phyloP scores from a whole-genome alignment of 1,140 invertebrate genomes.

The Sarcophaga bullata region DNA sequence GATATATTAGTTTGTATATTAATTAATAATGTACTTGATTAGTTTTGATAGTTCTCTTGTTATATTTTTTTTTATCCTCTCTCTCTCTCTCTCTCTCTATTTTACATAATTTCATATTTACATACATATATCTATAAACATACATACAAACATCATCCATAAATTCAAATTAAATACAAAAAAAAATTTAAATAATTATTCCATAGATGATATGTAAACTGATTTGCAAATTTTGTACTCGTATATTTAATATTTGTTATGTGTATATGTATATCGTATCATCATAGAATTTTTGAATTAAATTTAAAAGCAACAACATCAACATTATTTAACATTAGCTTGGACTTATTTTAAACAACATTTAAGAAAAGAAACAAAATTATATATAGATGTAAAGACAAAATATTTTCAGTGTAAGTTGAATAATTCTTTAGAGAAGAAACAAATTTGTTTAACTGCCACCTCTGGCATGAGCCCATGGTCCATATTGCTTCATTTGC shows the following conservation, averaged over 20 bases:
- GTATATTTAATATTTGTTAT: constrained; percentile 6
- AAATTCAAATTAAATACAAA: neutral
- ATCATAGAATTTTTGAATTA: neutral
- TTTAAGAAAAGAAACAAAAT: neutral
- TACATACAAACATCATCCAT: neutral
- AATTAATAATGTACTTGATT: constrained; percentile 15
- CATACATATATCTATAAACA: too few relatives aligned
- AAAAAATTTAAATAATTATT: neutral
- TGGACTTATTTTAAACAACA: neutral
- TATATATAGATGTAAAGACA: too few relatives aligned
- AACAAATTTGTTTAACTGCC: too few relatives aligned
- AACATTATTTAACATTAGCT: neutral
- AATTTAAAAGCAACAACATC: too few relatives aligned
- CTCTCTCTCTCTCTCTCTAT: too few relatives aligned
- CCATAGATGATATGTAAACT: too few relatives aligned
- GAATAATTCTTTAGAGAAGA: too few relatives aligned
- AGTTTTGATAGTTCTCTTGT: neutral
- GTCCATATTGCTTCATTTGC: too few relatives aligned
- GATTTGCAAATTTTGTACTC: neutral
- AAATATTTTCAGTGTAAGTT: too few relatives aligned
- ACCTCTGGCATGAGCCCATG: too few relatives aligned
- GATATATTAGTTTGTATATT: constrained; percentile 43
- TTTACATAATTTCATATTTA: too few relatives aligned
- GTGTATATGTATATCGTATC: neutral
- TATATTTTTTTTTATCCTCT: neutral